These are phyloP conservation scores for Erythrolamprus reginae DNA, from an alignment of 2,113 vertebrate genomes.

Conservation along the genomic window DNA sequence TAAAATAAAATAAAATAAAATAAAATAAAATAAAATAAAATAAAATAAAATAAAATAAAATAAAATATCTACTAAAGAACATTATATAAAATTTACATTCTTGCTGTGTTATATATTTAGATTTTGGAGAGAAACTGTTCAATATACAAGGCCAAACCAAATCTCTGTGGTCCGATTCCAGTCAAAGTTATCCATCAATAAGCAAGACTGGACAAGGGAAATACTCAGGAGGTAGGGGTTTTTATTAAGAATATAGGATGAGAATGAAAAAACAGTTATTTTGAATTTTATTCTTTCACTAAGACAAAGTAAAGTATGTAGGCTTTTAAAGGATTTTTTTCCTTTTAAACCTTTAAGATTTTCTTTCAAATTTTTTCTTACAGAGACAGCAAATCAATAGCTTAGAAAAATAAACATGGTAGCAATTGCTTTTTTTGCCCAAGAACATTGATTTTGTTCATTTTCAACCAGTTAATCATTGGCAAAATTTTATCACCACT, in stretches of 20 bases:
- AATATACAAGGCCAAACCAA: background rate
- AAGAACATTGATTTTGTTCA: slow-evolving; percentile 77
- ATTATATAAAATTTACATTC: background rate
- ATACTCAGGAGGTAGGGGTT: background rate
- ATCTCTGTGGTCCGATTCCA: background rate
- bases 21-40: too few relatives aligned
- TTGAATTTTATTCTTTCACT: background rate
- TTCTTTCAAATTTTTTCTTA: slow-evolving; percentile 69
- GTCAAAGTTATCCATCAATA: background rate
- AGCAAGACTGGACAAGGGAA: background rate
- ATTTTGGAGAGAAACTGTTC: background rate
- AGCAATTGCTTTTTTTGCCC: slow-evolving; percentile 75
- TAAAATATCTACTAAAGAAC: background rate
- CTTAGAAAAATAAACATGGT: slow-evolving; percentile 73
- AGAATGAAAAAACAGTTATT: background rate
- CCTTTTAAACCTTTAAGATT: slow-evolving; percentile 60
- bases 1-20: too few relatives aligned
- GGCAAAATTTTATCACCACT: slow-evolving; percentile 47
- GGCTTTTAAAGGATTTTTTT: slow-evolving; percentile 38
- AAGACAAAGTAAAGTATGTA: background rate
- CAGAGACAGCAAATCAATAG: slow-evolving; percentile 67
- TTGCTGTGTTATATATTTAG: background rate
- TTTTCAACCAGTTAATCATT: slow-evolving; percentile 76
- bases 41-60: too few relatives aligned
- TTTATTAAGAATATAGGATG: background rate